Percentiles rank a stretch among this genome's conserved stretches.
Conservation (phyloP, 2,113 vertebrate species). For the Ictalurus punctatus region DNA sequence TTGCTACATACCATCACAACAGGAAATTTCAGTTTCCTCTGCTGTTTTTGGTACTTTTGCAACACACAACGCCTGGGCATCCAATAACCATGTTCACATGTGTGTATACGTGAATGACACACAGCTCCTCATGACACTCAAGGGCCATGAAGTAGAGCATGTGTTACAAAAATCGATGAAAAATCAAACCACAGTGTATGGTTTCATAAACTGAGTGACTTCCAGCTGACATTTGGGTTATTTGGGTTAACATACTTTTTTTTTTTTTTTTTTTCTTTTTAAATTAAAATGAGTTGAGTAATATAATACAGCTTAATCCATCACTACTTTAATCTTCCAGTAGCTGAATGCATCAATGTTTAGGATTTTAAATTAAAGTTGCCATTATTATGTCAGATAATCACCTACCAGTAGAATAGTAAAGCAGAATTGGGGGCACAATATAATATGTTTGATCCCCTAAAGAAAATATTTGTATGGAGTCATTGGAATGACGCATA, state of each 20-base stretch:
- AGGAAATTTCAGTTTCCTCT: slow-evolving; percentile 83
- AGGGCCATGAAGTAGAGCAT: background rate
- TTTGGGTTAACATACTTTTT: background rate
- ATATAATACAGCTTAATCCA: background rate
- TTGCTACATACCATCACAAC: slow-evolving; percentile 78
- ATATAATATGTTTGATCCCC: background rate
- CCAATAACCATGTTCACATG: slow-evolving; percentile 51
- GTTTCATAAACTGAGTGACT: background rate
- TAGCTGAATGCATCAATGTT: background rate
- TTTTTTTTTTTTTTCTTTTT: no score
- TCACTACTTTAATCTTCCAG: background rate
- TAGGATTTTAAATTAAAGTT: background rate
- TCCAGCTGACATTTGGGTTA: slow-evolving; percentile 7
- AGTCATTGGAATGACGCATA: background rate
- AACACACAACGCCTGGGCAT: slow-evolving; percentile 68
- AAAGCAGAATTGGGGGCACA: background rate
- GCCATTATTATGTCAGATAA: background rate
- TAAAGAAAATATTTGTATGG: background rate
- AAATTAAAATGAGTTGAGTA: background rate
- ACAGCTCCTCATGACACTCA: background rate
- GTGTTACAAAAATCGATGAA: background rate
- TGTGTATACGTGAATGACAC: slow-evolving; percentile 44
- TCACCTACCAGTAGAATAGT: background rate
- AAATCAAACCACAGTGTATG: background rate
- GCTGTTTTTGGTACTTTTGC: slow-evolving; percentile 72